Evolutionary conservation across 2,888 invertebrate genomes (phyloP).

Genomic region (Sphaerophoria taeniata): DNA sequence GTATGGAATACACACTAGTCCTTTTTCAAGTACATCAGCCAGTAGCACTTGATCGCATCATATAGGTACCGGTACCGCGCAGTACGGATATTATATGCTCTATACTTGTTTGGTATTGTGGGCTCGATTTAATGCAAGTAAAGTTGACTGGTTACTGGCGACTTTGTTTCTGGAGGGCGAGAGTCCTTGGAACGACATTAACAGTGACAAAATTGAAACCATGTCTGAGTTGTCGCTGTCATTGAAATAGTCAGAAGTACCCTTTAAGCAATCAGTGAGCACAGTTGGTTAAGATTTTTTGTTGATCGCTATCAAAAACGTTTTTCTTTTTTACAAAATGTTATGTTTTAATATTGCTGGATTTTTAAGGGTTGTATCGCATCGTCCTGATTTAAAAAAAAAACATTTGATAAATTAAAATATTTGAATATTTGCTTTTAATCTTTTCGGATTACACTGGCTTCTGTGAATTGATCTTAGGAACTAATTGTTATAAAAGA

Average conservation of each 20-base stretch:
- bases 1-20: slow-evolving; percentile 56
- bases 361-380: no score
- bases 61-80: slow-evolving; percentile 16
- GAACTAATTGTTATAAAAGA: no score
- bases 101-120: slow-evolving; percentile 34
- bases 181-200: slow-evolving; percentile 42
- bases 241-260: slow-evolving; percentile 45
- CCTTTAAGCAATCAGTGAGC: slow-evolving; percentile 26
- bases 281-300: slow-evolving; percentile 47
- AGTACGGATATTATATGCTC: slow-evolving; percentile 31
- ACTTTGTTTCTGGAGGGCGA: slow-evolving; percentile 30
- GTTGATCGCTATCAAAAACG: slow-evolving; percentile 20
- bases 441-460: no score
- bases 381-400: no score
- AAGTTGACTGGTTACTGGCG: slow-evolving; percentile 12
- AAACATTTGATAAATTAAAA: no score
- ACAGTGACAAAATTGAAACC: slow-evolving; percentile 53
- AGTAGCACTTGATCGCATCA: slow-evolving; percentile 52
- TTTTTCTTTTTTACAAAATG: slow-evolving; percentile 20
- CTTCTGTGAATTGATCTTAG: no score
- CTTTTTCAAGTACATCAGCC: slow-evolving; percentile 46
- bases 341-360: background rate
- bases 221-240: slow-evolving; percentile 49
- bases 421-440: no score
- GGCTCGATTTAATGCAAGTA: slow-evolving; percentile 32